phyloP scores from a whole-genome alignment of 2,113 vertebrate species.

The Raja brachyura region DNA sequence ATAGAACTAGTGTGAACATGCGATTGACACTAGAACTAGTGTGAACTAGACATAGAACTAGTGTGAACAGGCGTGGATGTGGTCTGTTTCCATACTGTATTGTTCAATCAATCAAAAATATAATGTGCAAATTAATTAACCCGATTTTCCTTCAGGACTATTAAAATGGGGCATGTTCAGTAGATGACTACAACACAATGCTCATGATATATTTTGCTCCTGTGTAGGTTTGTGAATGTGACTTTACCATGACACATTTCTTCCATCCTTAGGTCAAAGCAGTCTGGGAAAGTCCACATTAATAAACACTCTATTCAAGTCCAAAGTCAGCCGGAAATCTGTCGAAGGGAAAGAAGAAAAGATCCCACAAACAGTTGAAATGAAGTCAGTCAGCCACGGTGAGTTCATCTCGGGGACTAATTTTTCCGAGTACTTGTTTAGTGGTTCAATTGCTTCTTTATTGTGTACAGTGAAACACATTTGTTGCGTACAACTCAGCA shows the following conservation, averaged over 20 bases:
- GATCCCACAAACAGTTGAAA: constrained; percentile 94
- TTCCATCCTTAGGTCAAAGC: constrained; percentile 73
- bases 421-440: neutral
- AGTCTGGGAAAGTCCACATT: constrained; percentile 95
- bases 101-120: too few species aligned
- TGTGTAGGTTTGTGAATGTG: neutral
- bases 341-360: constrained; percentile 74
- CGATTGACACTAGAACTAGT: too few species aligned
- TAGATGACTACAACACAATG: neutral
- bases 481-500: too few species aligned
- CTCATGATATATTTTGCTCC: neutral
- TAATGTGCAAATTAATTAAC: neutral
- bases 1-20: too few species aligned
- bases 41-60: too few species aligned
- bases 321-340: constrained; percentile 93
- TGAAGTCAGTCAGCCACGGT: constrained; percentile 95
- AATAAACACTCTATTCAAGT: constrained; percentile 98
- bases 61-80: too few species aligned
- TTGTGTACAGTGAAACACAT: too few species aligned
- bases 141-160: neutral
- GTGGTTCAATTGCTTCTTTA: neutral
- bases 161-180: too few species aligned
- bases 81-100: too few species aligned
- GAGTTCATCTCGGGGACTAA: constrained; percentile 40
- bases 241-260: neutral